Conservation (phyloP, 2,888 invertebrate species). For the Zhuqinia jingwanae region DNA sequence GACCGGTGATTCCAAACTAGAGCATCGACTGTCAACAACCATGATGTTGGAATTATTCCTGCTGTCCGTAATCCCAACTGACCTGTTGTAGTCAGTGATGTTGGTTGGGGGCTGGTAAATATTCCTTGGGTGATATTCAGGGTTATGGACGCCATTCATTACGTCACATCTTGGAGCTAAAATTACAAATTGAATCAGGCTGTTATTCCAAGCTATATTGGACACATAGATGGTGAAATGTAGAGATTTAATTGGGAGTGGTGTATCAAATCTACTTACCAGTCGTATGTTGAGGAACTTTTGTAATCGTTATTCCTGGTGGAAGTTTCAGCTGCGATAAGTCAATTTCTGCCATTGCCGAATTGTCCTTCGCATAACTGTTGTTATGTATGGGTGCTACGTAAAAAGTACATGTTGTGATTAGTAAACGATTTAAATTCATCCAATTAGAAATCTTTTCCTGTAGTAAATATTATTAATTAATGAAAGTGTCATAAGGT, state of each 20-base stretch:
- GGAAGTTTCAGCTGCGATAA: slow-evolving; percentile 83
- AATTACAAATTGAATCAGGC: background rate
- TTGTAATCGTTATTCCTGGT: slow-evolving; percentile 90
- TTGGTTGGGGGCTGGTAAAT: background rate
- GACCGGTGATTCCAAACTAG: slow-evolving; percentile 66
- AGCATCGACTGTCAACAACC: slow-evolving; percentile 65
- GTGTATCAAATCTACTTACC: slow-evolving; percentile 28
- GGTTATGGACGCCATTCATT: slow-evolving; percentile 23
- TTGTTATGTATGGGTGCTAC: background rate
- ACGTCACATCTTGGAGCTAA: slow-evolving; percentile 40
- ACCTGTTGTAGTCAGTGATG: slow-evolving; percentile 42
- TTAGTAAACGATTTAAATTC: too few relatives aligned
- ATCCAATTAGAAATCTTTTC: too few relatives aligned
- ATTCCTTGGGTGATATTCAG: slow-evolving; percentile 21
- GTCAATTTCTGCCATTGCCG: slow-evolving; percentile 69
- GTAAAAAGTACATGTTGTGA: background rate
- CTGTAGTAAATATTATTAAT: too few relatives aligned
- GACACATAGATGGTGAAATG: too few relatives aligned
- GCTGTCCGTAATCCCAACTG: slow-evolving; percentile 8
- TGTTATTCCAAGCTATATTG: too few relatives aligned
- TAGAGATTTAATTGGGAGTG: too few relatives aligned
- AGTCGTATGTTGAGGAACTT: slow-evolving; percentile 82
- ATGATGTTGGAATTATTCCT: slow-evolving; percentile 56
- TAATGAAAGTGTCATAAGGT: background rate
- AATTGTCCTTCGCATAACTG: background rate